These are phyloP conservation scores for Ispidina lecontei DNA, from an alignment of 2,797 vertebrate species.

Conservation along the genomic window DNA sequence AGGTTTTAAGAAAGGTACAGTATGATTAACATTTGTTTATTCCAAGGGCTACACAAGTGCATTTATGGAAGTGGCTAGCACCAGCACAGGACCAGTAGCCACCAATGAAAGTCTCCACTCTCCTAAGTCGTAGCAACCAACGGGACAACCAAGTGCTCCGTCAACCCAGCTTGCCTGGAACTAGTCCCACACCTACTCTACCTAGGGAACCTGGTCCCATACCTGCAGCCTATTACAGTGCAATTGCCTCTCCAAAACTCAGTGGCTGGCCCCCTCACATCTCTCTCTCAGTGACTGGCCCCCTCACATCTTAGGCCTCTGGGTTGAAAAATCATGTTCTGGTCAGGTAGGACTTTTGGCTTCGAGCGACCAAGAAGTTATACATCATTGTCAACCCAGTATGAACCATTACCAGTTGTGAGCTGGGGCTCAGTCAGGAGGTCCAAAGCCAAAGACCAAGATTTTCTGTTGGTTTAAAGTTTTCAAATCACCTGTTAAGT, in stretches of 20 bases:
- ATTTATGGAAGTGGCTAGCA: neutral
- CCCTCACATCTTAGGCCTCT: neutral
- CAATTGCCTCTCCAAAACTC: neutral
- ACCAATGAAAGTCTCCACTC: neutral
- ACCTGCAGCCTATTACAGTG: neutral
- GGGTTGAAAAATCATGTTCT: neutral
- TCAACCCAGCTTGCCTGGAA: neutral
- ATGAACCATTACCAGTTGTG: neutral
- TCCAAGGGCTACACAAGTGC: neutral
- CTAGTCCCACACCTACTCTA: neutral
- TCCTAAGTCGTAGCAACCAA: neutral
- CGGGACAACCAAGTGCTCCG: rapidly evolving
- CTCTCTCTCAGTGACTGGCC: too few relatives aligned
- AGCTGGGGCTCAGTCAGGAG: neutral
- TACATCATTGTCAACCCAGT: neutral
- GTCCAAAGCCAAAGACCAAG: neutral
- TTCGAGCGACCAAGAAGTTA: neutral
- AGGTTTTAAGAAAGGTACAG: neutral
- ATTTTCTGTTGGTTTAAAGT: neutral
- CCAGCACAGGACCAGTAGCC: neutral
- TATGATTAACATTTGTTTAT: neutral
- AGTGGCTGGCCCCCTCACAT: too few relatives aligned
- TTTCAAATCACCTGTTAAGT: neutral
- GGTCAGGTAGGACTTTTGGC: neutral
- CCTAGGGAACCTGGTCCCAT: neutral